Base-by-base conservation (phyloP, 2,797 vertebrate genomes). In the Pseudochromis fuscus region DNA sequence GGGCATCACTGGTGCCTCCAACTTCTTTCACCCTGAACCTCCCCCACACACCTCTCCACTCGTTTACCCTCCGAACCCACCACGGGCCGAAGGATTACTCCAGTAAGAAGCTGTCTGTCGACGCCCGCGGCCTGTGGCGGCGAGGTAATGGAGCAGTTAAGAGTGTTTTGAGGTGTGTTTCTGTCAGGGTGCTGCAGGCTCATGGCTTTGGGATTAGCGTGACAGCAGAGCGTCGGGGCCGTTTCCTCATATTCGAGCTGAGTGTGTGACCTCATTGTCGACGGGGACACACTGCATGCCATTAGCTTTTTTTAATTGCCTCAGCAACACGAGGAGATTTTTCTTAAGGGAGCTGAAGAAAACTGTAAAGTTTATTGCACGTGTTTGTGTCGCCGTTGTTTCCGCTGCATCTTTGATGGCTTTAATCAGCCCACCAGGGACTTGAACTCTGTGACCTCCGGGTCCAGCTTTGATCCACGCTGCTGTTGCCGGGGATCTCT, bases 121-220 rank as follows among this genome's bases (percentile, higher is more conserved):
- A 74, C 75, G 27, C 81, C 62, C 0, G 49, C 7, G 60, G 79
- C 79, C 74, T 53, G 49, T 68, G 71, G 87, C 67, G 24, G 64
- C 19, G 16, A 46, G 66, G 70, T 92, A 86, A 88, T 88, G 77
- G 79, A 82, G 84, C 79, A 68, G 84, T 86, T 88, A 80, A 82
- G 86, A 75, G 68, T 82, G 85, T 92, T 84, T 86, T 82, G 81
- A 80, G 84, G 82, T 40, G 69, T 68, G 75, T 66, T 50, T 72
- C 79, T 88, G 84, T 89, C 88, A 76, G 59, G 53, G 49, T 5
- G 42, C 84, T 68, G 79, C 74, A 77, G 87, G 73, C 82, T 68
- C 64, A 19, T 3, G 42, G 68, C 80, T 64, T 24, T 52, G 61
- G 86, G 84, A 88, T 83, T 88, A 87, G 78, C 60, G 50, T 81